These are phyloP conservation scores for Sinhomidia bicolor DNA, from an alignment of 2,888 invertebrate genomes.

Conservation along the genomic window DNA sequence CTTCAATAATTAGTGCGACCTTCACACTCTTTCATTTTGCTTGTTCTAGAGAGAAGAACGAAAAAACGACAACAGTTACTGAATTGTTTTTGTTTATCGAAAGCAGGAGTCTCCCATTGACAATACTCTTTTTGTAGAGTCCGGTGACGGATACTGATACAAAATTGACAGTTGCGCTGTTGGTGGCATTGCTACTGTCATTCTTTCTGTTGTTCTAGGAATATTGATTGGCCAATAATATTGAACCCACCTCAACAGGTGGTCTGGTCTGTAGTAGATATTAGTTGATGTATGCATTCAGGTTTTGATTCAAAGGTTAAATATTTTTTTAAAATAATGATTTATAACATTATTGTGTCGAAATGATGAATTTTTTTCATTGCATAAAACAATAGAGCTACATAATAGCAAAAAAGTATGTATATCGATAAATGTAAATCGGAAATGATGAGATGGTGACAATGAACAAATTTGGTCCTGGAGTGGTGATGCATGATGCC, in stretches of 20 bases:
- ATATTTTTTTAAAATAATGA: conserved; percentile 16
- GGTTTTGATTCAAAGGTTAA: conserved; percentile 34
- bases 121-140: conserved; percentile 37
- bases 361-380: conserved; percentile 1
- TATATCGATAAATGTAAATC: conserved; percentile 39
- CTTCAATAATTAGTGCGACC: conserved; percentile 68
- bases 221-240: conserved; percentile 52
- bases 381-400: conserved; percentile 46
- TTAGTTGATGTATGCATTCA: not conserved
- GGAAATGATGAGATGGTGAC: conserved; percentile 55
- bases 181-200: conserved; percentile 66
- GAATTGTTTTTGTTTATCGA: conserved; percentile 50
- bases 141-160: conserved; percentile 53
- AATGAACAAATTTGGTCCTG: conserved; percentile 60
- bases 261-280: conserved; percentile 47
- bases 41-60: conserved; percentile 30
- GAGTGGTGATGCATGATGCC: conserved; percentile 60
- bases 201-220: conserved; percentile 15
- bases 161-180: conserved; percentile 62
- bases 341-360: not conserved
- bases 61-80: conserved; percentile 49
- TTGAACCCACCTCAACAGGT: conserved; percentile 66
- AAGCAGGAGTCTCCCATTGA: not conserved
- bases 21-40: conserved; percentile 54
- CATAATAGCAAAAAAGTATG: too few relatives aligned